Base-by-base conservation (phyloP, 2,113 vertebrate species). In the Misgurnus anguillicaudatus region DNA sequence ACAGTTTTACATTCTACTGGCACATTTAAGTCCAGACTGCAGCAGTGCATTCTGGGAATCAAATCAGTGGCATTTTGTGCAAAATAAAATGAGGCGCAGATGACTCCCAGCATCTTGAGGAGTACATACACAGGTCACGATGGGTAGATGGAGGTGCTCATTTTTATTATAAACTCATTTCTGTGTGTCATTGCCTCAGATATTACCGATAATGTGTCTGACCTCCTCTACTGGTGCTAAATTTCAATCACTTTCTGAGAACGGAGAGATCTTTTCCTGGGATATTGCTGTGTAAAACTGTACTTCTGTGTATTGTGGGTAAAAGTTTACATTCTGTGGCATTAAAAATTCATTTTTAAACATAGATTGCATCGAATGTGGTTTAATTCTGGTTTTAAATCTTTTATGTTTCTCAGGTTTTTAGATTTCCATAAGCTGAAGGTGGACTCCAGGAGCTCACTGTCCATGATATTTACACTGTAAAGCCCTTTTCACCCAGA, bases 131-230 rank as follows among this genome's bases (percentile, higher is more conserved):
- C 51, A 21, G 36, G 41, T 17, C 17, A 72, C 9, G 48, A 55
- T 70, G 68, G 48, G 67, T 57, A 19, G 17, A 71, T 9, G 16
- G 16, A 38, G 45, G 45, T 16, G 13, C n/a, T 55, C 16, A 1
- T 36, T 39, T 68, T 68, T 68, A 68, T 68, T 68, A 70, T 9
- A 70, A 53, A 9, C 67, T 53, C 67, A 36, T 36, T 24, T 53
- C 67, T 38, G 67, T 14, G 24, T 70, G 67, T 70, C 51, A 58
- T 73, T 60, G 38, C 17, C 48, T 58, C 36, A 72, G 53, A 72
- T 36, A 36, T 69, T 11, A 31, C 51, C 19, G 36, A 58, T 72
- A 19, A 73, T 73, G 6, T 42, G 11, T n/a, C 0, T 39, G 5
- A 41, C 14, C 17, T 36, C 17, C 11, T 58, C 53, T 4, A 10